Conservation (phyloP, 2,888 invertebrate species). For the Synergus umbraculus region DNA sequence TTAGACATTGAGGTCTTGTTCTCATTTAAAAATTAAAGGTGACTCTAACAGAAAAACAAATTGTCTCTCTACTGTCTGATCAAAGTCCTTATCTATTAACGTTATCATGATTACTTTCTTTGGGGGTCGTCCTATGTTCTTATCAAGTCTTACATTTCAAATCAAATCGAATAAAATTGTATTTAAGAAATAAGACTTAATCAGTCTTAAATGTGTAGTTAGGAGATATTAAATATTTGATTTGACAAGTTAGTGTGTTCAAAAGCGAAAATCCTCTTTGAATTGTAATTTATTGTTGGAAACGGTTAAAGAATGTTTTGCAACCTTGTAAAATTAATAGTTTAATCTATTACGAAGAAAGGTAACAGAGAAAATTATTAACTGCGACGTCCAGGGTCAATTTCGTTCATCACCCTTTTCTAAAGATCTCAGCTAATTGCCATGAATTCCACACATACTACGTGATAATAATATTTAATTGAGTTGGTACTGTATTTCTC, state of each 20-base stretch:
- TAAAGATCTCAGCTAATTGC: constrained; percentile 3
- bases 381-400: constrained; percentile 18
- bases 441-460: background rate
- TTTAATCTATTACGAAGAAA: background rate
- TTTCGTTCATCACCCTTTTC: constrained; percentile 25
- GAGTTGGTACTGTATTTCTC: background rate
- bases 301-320: background rate
- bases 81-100: background rate
- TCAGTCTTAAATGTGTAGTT: background rate
- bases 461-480: constrained; percentile 3
- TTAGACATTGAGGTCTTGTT: background rate
- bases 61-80: background rate
- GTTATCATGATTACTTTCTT: background rate
- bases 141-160: background rate
- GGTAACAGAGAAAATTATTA: background rate
- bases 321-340: background rate
- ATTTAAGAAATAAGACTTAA: background rate
- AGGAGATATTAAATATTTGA: background rate
- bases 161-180: background rate
- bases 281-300: background rate
- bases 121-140: background rate
- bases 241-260: background rate
- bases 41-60: background rate
- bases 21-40: background rate
- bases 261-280: background rate